Base-by-base conservation (phyloP, 2,113 vertebrate species). In the Pipa parva region DNA sequence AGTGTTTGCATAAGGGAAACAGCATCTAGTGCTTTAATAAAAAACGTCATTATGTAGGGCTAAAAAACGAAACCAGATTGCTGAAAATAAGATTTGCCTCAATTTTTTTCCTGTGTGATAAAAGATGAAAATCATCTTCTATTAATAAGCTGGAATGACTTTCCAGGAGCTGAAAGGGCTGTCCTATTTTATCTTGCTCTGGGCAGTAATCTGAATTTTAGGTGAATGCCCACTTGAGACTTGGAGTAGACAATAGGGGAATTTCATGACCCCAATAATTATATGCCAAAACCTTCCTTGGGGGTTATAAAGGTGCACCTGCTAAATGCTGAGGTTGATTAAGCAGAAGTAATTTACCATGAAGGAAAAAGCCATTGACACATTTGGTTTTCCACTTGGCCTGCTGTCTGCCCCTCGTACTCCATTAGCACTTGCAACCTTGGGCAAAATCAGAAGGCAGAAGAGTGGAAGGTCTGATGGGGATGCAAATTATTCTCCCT, bases 291-390 rank as follows among this genome's bases (percentile, higher is more conserved):
- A 55, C 22, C 48, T 46, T 67, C 63, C 42, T 49, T 15, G 18
- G 28, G 55, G 52, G 28, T 22, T 36, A 49, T 49, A 59, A 67
- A 67, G 63, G 28, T 67, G 63, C 63, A 67, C 54, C 63, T 67
- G 63, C 63, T 49, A 50, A 67, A 67, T 58, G 63, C 39, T 46
- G 49, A 49, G 55, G 63, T 25, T 67, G 63, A 67, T 67, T 67
- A 67, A 26, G 63, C 63, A 67, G 54, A 58, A 67, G 33, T 67
- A 58, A 67, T 67, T 58, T 49, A 50, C 42, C 63, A 67, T 67
- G 63, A 67, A 58, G 42, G 63, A 58, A 67, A 55, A 67, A 58
- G 54, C 63, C 63, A 67, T 49, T 58, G 42, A 50, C 39, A 58
- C 54, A 57, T 66, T 20, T 42, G 54, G 21, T 45, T 58, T 58